Percentiles rank a stretch among this genome's conserved stretches.
Conservation (phyloP, 2,113 vertebrate species). For the Centrocercus urophasianus region DNA sequence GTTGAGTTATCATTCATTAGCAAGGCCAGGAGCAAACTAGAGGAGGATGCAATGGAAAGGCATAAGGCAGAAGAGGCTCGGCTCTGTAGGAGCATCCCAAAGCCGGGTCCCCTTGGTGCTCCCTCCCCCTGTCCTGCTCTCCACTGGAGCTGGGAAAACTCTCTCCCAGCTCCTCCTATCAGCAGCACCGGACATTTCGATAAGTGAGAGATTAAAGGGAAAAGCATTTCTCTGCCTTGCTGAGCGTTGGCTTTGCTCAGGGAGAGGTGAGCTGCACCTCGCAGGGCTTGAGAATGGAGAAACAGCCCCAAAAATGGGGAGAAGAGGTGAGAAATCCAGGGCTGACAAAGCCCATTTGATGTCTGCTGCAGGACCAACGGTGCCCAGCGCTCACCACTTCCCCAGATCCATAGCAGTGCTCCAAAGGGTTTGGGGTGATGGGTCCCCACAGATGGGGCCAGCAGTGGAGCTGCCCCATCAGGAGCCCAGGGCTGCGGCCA, state of each 20-base stretch:
- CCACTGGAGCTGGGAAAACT: neutral
- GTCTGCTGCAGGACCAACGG: neutral
- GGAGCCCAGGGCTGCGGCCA: neutral
- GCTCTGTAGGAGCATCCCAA: neutral
- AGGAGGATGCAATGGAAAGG: rapidly evolving
- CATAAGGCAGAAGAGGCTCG: neutral
- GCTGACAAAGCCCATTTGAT: neutral
- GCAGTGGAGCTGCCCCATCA: neutral
- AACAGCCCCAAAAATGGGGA: neutral
- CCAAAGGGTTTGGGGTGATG: too few relatives aligned
- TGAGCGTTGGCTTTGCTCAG: neutral
- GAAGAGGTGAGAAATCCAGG: too few relatives aligned
- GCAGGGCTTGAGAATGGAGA: rapidly evolving
- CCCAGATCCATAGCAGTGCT: neutral
- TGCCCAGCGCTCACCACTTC: too few relatives aligned
- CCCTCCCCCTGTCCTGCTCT: neutral
- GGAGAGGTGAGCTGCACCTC: neutral
- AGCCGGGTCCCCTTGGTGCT: rapidly evolving
- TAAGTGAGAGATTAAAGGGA: neutral
- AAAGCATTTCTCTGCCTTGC: neutral
- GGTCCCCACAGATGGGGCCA: neutral
- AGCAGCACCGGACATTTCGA: rapidly evolving
- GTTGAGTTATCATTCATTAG: neutral
- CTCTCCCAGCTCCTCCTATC: neutral
- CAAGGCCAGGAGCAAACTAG: neutral